A percentile compares a stretch with the other conserved stretches of the same genome.
These are phyloP conservation scores for Zosterops pallidus DNA, from an alignment of 2,113 vertebrate species.

Conservation along the genomic window DNA sequence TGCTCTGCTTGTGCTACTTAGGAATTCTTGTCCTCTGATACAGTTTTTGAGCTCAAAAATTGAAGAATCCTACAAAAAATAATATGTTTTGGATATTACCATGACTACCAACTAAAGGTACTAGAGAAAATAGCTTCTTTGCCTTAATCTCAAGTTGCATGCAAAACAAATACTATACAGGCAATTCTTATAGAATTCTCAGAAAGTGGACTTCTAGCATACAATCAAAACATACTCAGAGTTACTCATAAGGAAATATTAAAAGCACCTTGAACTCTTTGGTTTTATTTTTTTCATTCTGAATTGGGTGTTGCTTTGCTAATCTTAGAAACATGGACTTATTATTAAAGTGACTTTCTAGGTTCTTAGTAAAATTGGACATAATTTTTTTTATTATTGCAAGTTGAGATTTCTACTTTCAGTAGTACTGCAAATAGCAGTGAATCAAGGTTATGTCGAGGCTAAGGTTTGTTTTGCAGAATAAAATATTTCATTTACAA, in stretches of 20 bases:
- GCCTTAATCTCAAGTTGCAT: not conserved
- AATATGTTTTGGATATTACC: not conserved
- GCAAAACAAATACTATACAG: not conserved
- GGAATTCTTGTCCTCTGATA: conserved; percentile 3
- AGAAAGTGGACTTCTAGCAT: conserved; percentile 26
- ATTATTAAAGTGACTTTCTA: not conserved
- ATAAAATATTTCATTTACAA: conserved; percentile 58
- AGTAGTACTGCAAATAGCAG: not conserved
- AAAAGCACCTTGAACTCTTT: not conserved
- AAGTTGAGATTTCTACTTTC: not conserved
- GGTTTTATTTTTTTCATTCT: conserved; percentile 8
- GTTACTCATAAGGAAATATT: conserved; percentile 30
- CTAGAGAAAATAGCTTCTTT: conserved; percentile 17
- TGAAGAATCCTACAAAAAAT: not conserved
- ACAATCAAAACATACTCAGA: conserved; percentile 10
- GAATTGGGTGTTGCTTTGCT: not conserved
- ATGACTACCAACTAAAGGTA: not conserved
- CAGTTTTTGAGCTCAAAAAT: not conserved
- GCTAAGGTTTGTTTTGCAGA: not conserved
- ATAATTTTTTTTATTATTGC: not conserved
- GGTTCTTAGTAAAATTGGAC: not conserved
- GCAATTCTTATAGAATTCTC: conserved; percentile 21
- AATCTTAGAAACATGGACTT: not conserved
- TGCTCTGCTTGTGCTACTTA: not conserved
- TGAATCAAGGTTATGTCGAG: not conserved